Percentiles rank a stretch among this genome's conserved stretches.
Evolutionary conservation across 2,113 vertebrate species (phyloP).

Genomic region (Varanus salvator): DNA sequence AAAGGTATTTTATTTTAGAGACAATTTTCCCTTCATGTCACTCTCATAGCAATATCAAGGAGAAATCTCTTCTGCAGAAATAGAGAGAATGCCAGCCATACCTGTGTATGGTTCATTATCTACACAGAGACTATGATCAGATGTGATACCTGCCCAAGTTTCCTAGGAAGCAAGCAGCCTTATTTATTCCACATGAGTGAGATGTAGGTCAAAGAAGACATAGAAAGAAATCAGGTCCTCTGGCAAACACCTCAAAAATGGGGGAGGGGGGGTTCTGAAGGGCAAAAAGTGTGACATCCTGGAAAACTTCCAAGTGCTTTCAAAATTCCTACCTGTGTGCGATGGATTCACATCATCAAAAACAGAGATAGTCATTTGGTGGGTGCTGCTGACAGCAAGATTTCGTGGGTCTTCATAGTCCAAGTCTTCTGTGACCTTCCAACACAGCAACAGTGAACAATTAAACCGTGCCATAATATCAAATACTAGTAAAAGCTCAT

Average conservation of each 20-base stretch:
- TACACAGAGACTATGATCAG: neutral
- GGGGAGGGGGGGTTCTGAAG: neutral
- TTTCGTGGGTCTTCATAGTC: slow-evolving; percentile 54
- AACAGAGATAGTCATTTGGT: slow-evolving; percentile 47
- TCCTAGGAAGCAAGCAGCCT: slow-evolving; percentile 13
- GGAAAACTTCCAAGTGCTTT: neutral
- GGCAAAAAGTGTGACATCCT: neutral
- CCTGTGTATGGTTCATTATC: rapidly evolving
- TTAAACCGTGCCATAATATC: neutral
- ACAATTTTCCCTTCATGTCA: neutral
- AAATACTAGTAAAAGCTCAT: neutral
- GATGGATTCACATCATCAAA: slow-evolving; percentile 35
- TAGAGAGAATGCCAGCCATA: neutral
- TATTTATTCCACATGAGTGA: neutral
- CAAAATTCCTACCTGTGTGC: slow-evolving; percentile 51
- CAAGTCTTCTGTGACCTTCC: slow-evolving; percentile 48
- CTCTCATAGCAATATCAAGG: neutral
- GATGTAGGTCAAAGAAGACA: neutral
- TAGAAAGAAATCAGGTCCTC: neutral
- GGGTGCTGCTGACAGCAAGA: slow-evolving; percentile 40
- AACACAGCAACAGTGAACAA: neutral
- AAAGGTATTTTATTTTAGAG: neutral
- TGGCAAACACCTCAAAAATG: neutral
- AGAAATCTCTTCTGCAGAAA: neutral
- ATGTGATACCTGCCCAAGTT: neutral